phyloP scores from a whole-genome alignment of 2,113 vertebrate species.

The Heterochromis multidens region DNA sequence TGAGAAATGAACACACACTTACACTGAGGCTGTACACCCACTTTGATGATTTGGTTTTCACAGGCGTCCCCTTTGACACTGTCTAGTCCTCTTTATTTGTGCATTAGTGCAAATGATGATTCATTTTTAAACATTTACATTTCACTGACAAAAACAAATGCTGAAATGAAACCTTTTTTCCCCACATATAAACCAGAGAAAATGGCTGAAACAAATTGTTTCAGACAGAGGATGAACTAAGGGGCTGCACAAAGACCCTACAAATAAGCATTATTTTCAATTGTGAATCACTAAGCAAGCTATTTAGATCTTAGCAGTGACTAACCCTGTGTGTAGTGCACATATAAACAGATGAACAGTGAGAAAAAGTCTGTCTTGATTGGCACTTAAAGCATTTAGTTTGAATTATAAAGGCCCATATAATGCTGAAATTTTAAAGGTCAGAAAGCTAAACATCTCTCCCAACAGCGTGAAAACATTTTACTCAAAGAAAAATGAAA shows the following conservation, averaged over 20 bases:
- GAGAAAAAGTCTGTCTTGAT: too few species aligned
- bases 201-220: too few species aligned
- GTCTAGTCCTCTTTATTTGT: not conserved
- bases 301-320: too few species aligned
- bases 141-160: not conserved
- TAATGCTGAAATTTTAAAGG: not conserved
- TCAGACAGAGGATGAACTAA: too few species aligned
- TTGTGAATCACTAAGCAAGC: too few species aligned
- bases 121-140: not conserved
- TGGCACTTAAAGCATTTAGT: not conserved
- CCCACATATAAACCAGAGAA: too few species aligned
- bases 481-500: not conserved
- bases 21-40: not conserved
- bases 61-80: not conserved
- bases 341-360: too few species aligned
- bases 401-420: not conserved
- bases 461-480: not conserved
- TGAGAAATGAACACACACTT: not conserved
- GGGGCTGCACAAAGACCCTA: too few species aligned
- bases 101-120: not conserved
- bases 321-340: too few species aligned
- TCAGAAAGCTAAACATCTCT: not conserved
- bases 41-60: conserved; percentile 15
- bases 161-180: too few species aligned
- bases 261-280: too few species aligned